Evolutionary conservation across 1,140 invertebrate genomes (phyloP), one percentile per base, ranked within the genome.

Genomic region (Brachystomella parvula): DNA sequence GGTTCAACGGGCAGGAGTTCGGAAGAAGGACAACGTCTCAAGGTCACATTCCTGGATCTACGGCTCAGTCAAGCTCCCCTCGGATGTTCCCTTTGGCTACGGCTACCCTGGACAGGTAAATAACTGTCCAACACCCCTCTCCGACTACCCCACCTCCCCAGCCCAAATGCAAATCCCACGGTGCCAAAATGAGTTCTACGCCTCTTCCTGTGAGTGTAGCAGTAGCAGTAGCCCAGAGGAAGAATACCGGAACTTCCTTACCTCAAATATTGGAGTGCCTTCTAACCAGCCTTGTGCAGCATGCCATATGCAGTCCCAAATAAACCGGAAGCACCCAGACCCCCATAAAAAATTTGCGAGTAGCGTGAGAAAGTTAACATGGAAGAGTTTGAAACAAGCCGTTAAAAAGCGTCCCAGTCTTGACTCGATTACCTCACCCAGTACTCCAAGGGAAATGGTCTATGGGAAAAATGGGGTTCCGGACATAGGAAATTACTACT

Each of bases 301-400:
- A 24, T 66, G 59, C 29, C 33, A 58, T 9, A 6, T 21, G 2
- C 26, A 39, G 59, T 39, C n/a, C 15, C 30, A 26, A 9, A 49
- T 53, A 31, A 53, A 63, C 24, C 49, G 39, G 47, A 65, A 65
- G 64, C 26, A 21, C 9, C 49, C 24, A 21, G 57, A 59, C 17
- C 29, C 33, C 47, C 47, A 28, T n/a, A 66, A 71, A 58, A 73
- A 61, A 29, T 71, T 73, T 65, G 67, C 57, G 12, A 71, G 62
- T 49, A 67, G 64, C 53, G 72, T 73, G 58, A 64, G 67, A 33
- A 73, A 73, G 47, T 47, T 73, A 32, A 73, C 72, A 21, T 73
- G 72, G 72, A 73, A 73, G 56, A 73, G 72, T 66, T 63, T 73
- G 53, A 73, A 73, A 53, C 72, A 73, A 67, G 72, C 62, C n/a